Evolutionary conservation across 2,888 invertebrate genomes (phyloP).

Genomic region (Drosophila nr. perissopoda): DNA sequence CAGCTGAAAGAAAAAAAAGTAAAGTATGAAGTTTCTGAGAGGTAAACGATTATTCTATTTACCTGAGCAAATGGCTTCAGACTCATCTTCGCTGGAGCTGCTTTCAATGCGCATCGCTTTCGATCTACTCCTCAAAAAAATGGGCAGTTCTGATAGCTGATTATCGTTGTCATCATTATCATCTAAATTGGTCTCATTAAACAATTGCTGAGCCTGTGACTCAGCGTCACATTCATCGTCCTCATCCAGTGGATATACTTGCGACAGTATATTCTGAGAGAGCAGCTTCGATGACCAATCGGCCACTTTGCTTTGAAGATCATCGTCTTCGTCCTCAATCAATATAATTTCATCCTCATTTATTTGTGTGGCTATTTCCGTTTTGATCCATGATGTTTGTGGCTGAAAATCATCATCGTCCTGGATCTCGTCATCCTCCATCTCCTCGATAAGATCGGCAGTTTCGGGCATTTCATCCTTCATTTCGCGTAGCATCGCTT

Average conservation of each 20-base stretch:
- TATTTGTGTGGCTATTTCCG: constrained; percentile 26
- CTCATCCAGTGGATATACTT: constrained; percentile 66
- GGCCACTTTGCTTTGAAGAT: constrained; percentile 69
- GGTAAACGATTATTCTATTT: neutral
- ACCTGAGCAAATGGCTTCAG: constrained; percentile 3
- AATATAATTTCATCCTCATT: constrained; percentile 51
- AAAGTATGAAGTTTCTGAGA: neutral
- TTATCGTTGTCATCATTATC: neutral
- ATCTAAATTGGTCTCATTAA: constrained; percentile 1
- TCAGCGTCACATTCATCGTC: constrained; percentile 5
- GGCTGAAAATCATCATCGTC: constrained; percentile 34
- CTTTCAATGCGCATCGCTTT: constrained; percentile 39
- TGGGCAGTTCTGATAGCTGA: neutral
- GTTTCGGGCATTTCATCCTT: constrained; percentile 71
- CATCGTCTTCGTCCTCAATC: constrained; percentile 77
- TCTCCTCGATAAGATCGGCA: constrained; percentile 24
- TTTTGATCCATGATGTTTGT: constrained; percentile 7
- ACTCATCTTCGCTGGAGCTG: constrained; percentile 37
- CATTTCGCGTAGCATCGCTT: constrained; percentile 77
- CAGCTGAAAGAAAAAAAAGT: constrained; percentile 7
- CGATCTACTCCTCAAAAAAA: neutral
- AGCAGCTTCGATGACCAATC: constrained; percentile 78
- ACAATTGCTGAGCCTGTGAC: constrained; percentile 8
- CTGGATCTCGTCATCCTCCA: constrained; percentile 16
- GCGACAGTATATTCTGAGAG: constrained; percentile 76